Evolutionary conservation across 2,113 vertebrate species (phyloP).

Genomic region (Larimichthys polyactis): DNA sequence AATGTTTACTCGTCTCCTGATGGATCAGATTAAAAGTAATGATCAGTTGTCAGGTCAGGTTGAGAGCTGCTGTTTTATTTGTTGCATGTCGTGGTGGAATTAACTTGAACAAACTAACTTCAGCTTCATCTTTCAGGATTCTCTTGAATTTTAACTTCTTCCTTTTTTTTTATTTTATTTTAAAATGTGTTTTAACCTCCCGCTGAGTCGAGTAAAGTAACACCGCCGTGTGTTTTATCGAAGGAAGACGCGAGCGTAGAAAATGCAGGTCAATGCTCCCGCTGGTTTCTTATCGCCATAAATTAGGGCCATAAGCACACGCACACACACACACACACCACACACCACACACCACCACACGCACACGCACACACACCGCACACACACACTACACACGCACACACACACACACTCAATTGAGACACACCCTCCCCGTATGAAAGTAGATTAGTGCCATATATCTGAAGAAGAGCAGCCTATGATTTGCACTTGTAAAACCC

Average conservation of each 20-base stretch:
- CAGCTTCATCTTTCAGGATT: constrained; percentile 14
- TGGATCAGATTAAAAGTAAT: neutral
- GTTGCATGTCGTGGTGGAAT: constrained; percentile 26
- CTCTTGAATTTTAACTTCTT: neutral
- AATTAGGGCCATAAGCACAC: neutral
- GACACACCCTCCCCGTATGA: no score
- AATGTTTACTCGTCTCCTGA: neutral
- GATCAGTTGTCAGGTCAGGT: neutral
- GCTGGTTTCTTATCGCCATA: constrained; percentile 13
- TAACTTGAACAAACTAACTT: constrained; percentile 31
- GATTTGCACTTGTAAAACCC: no score
- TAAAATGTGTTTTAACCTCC: no score
- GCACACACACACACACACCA: constrained; percentile 12
- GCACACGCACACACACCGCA: constrained; percentile 5
- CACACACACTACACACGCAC: neutral
- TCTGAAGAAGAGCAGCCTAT: no score
- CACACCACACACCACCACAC: no score
- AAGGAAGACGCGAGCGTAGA: neutral
- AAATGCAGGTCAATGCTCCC: neutral
- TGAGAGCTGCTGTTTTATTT: constrained; percentile 27
- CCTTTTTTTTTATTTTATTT: neutral
- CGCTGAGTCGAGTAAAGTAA: neutral
- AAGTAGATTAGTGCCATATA: no score
- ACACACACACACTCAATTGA: no score
- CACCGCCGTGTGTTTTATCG: neutral